These are phyloP conservation scores for Periophthalmodon schlosseri DNA, from an alignment of 2,113 vertebrate species.

Conservation along the genomic window DNA sequence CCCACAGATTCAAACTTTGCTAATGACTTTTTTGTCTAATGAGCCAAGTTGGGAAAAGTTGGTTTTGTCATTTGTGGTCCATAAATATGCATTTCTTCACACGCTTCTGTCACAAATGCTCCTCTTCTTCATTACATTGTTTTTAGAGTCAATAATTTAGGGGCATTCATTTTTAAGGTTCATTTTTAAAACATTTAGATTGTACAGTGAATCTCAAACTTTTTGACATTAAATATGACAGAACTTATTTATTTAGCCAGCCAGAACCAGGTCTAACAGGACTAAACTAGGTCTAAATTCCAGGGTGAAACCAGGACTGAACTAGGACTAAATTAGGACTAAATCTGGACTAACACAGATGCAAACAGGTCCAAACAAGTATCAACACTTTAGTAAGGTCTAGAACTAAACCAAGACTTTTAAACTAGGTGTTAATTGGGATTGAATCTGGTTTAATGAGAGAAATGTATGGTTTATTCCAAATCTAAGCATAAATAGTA, in stretches of 20 bases:
- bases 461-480: too few species aligned
- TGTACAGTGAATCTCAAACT: not conserved
- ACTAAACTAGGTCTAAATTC: not conserved
- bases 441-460: too few species aligned
- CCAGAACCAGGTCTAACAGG: not conserved
- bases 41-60: not conserved
- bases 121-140: not conserved
- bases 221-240: not conserved
- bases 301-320: not conserved
- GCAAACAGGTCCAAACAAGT: not conserved
- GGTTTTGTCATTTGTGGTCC: not conserved
- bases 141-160: not conserved
- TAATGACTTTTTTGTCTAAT: constrained; percentile 28
- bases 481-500: too few species aligned
- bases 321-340: too few species aligned
- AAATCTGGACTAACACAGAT: not conserved
- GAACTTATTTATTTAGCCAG: too few species aligned
- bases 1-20: constrained; percentile 1
- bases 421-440: too few species aligned
- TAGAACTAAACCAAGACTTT: too few species aligned
- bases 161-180: too few species aligned
- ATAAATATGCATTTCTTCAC: not conserved
- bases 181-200: not conserved
- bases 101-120: constrained; percentile 1
- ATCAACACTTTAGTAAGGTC: not conserved